Percentiles rank a stretch among this genome's conserved stretches.
Conservation (phyloP, 2,113 vertebrate species). For the Callipepla squamata region DNA sequence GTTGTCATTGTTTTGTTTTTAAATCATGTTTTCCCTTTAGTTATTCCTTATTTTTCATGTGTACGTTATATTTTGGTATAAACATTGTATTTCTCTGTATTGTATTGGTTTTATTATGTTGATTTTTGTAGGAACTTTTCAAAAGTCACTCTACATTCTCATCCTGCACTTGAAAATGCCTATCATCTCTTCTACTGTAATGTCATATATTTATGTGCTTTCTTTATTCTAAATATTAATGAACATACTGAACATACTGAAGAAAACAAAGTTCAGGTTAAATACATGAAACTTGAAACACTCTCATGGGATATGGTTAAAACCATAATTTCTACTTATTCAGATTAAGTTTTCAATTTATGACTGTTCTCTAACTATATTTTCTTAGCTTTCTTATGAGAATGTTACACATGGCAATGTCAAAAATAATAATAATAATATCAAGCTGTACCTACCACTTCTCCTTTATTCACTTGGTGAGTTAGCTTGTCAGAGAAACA, state of each 20-base stretch:
- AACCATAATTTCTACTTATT: background rate
- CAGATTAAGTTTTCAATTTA: background rate
- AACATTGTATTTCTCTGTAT: background rate
- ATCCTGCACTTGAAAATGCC: background rate
- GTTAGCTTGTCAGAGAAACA: conserved; percentile 26
- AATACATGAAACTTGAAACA: background rate
- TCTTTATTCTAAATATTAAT: background rate
- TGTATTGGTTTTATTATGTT: background rate
- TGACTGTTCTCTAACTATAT: background rate
- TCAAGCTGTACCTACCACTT: background rate
- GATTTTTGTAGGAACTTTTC: background rate
- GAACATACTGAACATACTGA: background rate
- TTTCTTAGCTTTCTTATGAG: background rate
- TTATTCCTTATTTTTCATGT: too few species aligned
- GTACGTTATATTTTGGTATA: too few species aligned
- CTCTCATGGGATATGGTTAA: background rate
- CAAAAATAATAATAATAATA: background rate
- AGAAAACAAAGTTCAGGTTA: background rate
- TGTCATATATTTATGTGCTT: background rate
- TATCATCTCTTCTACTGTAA: background rate
- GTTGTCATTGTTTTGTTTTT: too few species aligned
- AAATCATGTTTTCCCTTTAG: too few species aligned
- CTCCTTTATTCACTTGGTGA: background rate
- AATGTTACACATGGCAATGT: background rate
- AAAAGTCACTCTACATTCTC: background rate